A percentile compares a stretch with the other conserved stretches of the same genome.
Conservation (phyloP, 2,888 invertebrate species). For the Blera fallax region DNA sequence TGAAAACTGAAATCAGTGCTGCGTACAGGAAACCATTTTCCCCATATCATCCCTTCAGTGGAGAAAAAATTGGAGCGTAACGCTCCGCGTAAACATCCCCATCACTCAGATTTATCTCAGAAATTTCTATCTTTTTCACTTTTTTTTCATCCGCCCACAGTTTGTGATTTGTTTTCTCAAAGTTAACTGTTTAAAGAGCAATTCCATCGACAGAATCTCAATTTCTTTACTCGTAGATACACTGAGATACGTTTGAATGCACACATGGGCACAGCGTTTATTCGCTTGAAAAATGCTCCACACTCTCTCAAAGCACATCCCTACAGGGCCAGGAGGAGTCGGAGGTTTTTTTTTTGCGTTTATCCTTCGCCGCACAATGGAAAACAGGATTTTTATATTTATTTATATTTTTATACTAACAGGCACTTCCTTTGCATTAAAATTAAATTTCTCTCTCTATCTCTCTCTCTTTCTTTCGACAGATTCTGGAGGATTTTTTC, state of each 20-base stretch:
- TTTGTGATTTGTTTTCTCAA: slow-evolving; percentile 56
- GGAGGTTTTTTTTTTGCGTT: background rate
- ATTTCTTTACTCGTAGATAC: slow-evolving; percentile 42
- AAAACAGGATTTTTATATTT: background rate
- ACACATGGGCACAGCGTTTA: slow-evolving; percentile 53
- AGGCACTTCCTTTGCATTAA: background rate
- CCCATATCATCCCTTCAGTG: background rate
- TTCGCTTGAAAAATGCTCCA: slow-evolving; percentile 28
- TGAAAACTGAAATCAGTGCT: slow-evolving; percentile 39
- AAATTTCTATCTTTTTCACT: background rate
- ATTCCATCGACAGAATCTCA: slow-evolving; percentile 54
- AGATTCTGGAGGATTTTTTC: slow-evolving; percentile 31
- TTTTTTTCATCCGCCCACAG: background rate
- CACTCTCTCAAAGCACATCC: background rate
- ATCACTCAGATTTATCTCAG: slow-evolving; percentile 16
- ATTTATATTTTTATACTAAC: slow-evolving; percentile 19
- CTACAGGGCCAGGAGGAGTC: too few relatives aligned
- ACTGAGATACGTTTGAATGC: slow-evolving; percentile 40
- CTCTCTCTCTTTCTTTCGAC: background rate
- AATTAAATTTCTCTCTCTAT: slow-evolving; percentile 13
- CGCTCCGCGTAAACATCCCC: slow-evolving; percentile 37
- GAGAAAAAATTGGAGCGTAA: slow-evolving; percentile 49
- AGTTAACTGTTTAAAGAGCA: slow-evolving; percentile 61
- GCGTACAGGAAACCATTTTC: slow-evolving; percentile 10
- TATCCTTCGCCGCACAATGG: slow-evolving; percentile 28